Conservation (phyloP, 2,797 vertebrate genomes). For the Enteromius fasciolatus region DNA sequence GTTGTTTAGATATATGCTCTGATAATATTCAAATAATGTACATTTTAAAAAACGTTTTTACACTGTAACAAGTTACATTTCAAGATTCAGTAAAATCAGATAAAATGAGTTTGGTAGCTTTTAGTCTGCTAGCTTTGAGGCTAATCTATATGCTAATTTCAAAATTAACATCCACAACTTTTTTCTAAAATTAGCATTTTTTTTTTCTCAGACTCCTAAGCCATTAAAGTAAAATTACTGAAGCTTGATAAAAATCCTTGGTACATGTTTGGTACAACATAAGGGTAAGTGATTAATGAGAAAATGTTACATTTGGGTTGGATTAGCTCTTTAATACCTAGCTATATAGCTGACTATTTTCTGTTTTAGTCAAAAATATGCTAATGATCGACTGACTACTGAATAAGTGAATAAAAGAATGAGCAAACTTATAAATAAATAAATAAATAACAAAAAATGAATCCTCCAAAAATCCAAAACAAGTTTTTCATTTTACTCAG, state of each 20-base stretch:
- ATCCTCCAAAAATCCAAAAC: neutral
- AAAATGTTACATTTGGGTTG: no score
- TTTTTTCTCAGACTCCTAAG: no score
- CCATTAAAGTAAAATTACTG: no score
- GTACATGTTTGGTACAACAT: no score
- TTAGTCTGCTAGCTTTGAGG: neutral
- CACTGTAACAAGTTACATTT: neutral
- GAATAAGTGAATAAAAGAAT: no score
- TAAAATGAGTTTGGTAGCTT: neutral
- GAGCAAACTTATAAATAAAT: no score
- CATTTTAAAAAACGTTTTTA: neutral
- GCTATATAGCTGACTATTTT: no score
- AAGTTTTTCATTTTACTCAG: neutral
- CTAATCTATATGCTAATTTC: neutral
- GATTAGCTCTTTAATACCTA: no score
- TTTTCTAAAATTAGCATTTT: no score
- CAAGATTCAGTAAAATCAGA: neutral
- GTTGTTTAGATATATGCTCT: neutral
- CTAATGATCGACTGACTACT: neutral
- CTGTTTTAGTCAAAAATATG: neutral
- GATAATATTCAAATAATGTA: conserved; percentile 3
- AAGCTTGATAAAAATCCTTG: no score
- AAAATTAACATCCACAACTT: no score
- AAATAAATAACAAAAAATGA: neutral
- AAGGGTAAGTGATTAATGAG: no score